Base-by-base conservation (phyloP, 2,113 vertebrate genomes). In the Gadus macrocephalus region DNA sequence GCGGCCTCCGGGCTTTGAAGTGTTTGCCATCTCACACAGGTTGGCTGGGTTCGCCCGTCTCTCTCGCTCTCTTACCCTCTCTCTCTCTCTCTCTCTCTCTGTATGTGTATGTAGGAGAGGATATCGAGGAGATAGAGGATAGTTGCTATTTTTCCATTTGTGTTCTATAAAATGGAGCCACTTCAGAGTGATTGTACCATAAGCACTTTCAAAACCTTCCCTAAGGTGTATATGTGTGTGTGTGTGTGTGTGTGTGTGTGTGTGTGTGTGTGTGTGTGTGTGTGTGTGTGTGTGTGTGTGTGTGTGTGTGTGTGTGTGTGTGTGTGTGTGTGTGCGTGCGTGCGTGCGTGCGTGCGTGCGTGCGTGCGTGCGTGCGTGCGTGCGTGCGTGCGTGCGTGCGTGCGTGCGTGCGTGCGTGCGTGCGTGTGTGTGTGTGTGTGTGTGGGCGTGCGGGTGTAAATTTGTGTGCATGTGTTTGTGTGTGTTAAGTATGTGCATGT, bases 21-120 rank as follows among this genome's bases (percentile, higher is more conserved):
- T 87, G 73, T 76, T 80, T 91, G 89, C 91, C 90, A 92, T 91
- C 85, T 87, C 87, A 85, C 31, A 78, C 88, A 86, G 89, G 88
- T 90, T 91, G 82, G 80, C 85, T 85, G 85, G 81, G 85, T 58
- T 76, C 65, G 78, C 74, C 75, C 31, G 61, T 64, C 11, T 53
- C 59, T 25, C 74, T 38, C 22, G 0, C 25, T 17, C 53, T 3
- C 12, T 55, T 16, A 27, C 71, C 28, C 8, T 9, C 42, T 2
- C 16, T 17, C 55, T 58, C 55, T 58, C 55, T 58, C 55, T n/a
- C 55, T 16, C 55, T 58, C 55, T 58, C 14, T 58, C 55, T 16
- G n/a, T 20, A 53, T 49, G 67, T 72, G 68, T 72, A 6, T 42
- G 19, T 64, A 73, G 66, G 63, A 56, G 78, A 71, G 73, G 74